Evolutionary conservation across 2,888 invertebrate genomes (phyloP).

Genomic region (Tachina fera): DNA sequence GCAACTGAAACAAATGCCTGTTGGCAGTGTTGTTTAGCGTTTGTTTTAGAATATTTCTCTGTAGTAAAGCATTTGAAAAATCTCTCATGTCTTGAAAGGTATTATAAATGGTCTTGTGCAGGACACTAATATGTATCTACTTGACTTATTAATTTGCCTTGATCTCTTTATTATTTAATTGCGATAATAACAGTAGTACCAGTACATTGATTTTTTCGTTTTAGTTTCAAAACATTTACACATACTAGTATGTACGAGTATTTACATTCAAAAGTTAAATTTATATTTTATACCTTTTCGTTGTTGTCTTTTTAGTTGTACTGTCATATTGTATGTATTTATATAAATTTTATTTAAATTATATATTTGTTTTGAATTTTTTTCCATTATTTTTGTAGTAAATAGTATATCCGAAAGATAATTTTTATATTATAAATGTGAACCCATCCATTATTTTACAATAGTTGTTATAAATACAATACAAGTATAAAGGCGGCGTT

Average conservation of each 20-base stretch:
- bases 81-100: too few relatives aligned
- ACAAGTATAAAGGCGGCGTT: constrained; percentile 66
- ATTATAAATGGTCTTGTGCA: too few relatives aligned
- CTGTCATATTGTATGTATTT: constrained; percentile 71
- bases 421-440: constrained; percentile 22
- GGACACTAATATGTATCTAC: too few relatives aligned
- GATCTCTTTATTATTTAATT: neutral
- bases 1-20: too few relatives aligned
- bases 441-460: constrained; percentile 52
- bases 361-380: neutral
- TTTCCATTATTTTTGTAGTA: constrained; percentile 1
- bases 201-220: constrained; percentile 14
- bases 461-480: constrained; percentile 29
- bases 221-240: neutral
- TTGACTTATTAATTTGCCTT: too few relatives aligned
- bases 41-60: too few relatives aligned
- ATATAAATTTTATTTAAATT: constrained; percentile 19
- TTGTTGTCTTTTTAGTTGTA: constrained; percentile 83
- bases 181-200: neutral
- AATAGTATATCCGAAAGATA: constrained; percentile 45
- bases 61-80: too few relatives aligned
- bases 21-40: too few relatives aligned
- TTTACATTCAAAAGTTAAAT: constrained; percentile 34
- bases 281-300: constrained; percentile 79
- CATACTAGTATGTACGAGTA: constrained; percentile 17